Conservation (phyloP, 2,113 vertebrate genomes). For the Mormoops blainvillei region DNA sequence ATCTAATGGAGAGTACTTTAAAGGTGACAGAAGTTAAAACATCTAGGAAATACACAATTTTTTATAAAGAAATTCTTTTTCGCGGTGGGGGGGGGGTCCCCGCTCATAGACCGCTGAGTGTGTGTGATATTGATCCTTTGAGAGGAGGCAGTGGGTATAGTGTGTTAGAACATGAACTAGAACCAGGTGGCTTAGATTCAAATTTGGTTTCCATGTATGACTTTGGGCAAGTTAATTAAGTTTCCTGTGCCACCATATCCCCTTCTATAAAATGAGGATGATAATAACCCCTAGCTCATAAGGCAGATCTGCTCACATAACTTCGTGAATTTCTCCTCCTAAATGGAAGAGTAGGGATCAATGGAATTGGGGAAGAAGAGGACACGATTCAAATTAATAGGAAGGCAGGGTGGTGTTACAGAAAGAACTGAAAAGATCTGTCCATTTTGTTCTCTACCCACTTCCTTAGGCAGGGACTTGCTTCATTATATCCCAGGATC, state of each 20-base stretch:
- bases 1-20: no score
- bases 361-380: neutral
- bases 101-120: neutral
- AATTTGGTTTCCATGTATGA: neutral
- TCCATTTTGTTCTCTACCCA: neutral
- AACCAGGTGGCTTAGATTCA: neutral
- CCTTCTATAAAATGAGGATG: neutral
- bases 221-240: neutral
- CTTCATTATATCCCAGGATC: neutral
- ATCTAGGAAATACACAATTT: no score
- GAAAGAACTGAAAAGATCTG: neutral
- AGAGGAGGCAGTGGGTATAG: neutral
- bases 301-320: neutral
- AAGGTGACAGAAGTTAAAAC: no score
- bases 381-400: neutral
- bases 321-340: neutral
- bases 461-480: neutral
- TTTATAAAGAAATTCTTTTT: no score
- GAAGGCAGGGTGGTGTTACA: neutral
- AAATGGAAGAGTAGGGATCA: neutral
- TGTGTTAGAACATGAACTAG: neutral
- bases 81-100: no score
- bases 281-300: neutral
- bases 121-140: neutral
- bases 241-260: neutral